Conservation (phyloP, 2,888 invertebrate species). For the Cremastinae sp. region DNA sequence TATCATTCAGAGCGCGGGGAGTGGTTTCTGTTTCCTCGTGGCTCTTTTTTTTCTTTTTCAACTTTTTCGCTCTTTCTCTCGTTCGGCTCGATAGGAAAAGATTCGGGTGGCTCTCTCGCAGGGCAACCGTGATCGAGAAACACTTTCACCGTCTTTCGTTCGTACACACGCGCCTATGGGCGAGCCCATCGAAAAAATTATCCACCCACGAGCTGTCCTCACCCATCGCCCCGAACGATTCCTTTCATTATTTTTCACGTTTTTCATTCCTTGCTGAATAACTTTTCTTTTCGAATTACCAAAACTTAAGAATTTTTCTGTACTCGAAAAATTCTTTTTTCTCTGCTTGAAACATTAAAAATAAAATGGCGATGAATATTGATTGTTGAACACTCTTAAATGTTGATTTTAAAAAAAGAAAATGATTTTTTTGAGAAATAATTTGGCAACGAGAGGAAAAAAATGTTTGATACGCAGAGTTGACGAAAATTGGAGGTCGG, state of each 20-base stretch:
- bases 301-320: too few species aligned
- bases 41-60: conserved; percentile 11
- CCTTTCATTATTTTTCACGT: too few species aligned
- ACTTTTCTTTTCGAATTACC: too few species aligned
- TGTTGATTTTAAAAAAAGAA: too few species aligned
- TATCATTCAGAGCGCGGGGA: conserved; percentile 53
- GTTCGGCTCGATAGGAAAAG: conserved; percentile 38
- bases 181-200: background rate
- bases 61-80: conserved; percentile 40
- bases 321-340: too few species aligned
- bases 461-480: background rate
- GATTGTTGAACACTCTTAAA: too few species aligned
- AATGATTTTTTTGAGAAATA: background rate
- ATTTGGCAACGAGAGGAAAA: background rate
- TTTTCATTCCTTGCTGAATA: too few species aligned
- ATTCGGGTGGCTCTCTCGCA: conserved; percentile 51
- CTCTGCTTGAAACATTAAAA: too few species aligned
- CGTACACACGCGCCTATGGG: conserved; percentile 6
- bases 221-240: too few species aligned
- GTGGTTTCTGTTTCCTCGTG: conserved; percentile 41
- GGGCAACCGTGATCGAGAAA: conserved; percentile 45
- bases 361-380: too few species aligned
- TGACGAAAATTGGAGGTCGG: background rate
- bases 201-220: background rate
- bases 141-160: conserved; percentile 56